phyloP scores from a whole-genome alignment of 2,888 invertebrate species.

The Netelia melanura region DNA sequence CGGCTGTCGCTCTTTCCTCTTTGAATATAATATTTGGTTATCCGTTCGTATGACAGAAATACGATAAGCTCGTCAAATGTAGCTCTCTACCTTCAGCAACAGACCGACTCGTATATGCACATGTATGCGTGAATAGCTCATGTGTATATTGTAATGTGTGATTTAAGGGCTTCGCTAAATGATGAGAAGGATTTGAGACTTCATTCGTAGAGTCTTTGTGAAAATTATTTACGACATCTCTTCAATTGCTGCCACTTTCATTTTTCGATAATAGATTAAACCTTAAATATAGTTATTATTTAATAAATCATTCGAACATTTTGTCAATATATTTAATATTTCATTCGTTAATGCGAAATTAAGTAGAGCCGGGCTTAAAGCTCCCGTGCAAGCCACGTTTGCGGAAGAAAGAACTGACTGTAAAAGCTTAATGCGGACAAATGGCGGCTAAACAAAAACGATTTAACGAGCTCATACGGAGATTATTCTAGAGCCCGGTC shows the following conservation, averaged over 20 bases:
- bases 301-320: background rate
- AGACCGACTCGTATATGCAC: background rate
- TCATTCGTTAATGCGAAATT: background rate
- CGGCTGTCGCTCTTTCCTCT: background rate
- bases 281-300: background rate
- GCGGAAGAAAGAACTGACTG: background rate
- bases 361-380: background rate
- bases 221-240: background rate
- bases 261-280: background rate
- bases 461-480: background rate
- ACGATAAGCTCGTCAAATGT: conserved; percentile 52
- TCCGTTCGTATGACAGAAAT: conserved; percentile 35
- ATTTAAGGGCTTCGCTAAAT: background rate
- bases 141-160: background rate
- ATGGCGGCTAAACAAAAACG: background rate
- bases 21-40: conserved; percentile 29
- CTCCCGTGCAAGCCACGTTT: background rate
- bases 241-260: background rate
- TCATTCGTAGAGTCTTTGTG: background rate
- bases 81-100: conserved; percentile 10
- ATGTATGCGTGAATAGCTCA: background rate
- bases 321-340: background rate
- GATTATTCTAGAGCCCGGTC: background rate
- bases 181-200: background rate
- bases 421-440: background rate